Conservation (phyloP, 2,797 vertebrate species). For the Thunnus albacares region DNA sequence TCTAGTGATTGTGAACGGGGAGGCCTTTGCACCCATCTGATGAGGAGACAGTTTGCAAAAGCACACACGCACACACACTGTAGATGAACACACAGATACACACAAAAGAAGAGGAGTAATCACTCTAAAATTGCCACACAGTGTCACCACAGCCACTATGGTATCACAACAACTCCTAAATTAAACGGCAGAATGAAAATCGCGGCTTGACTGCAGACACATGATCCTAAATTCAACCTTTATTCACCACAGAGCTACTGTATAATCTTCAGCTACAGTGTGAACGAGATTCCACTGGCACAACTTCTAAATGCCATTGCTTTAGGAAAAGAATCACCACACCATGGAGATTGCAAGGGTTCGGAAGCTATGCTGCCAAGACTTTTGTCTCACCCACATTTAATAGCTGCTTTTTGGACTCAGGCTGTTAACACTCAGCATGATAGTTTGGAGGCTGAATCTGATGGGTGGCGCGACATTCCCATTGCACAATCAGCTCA, state of each 20-base stretch:
- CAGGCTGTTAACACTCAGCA: slow-evolving; percentile 36
- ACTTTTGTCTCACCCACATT: slow-evolving; percentile 59
- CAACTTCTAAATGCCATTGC: slow-evolving; percentile 26
- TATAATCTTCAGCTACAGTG: background rate
- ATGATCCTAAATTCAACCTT: background rate
- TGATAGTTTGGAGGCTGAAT: slow-evolving; percentile 26
- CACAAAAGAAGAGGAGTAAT: background rate
- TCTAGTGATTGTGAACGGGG: slow-evolving; percentile 19
- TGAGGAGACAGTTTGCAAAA: background rate
- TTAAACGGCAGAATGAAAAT: too few species aligned
- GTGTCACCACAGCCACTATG: background rate
- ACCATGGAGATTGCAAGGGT: slow-evolving; percentile 62
- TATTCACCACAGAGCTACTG: background rate
- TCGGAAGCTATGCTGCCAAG: slow-evolving; percentile 49
- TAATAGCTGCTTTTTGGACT: slow-evolving; percentile 50
- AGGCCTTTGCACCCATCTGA: slow-evolving; percentile 23
- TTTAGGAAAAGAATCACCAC: slow-evolving; percentile 26
- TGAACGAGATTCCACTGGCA: slow-evolving; percentile 48
- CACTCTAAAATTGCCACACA: background rate
- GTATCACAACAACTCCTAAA: background rate
- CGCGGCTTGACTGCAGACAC: slow-evolving; percentile 4
- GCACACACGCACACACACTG: too few species aligned
- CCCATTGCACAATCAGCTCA: slow-evolving; percentile 44
- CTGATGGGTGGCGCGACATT: slow-evolving; percentile 27
- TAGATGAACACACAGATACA: background rate